These are phyloP conservation scores for Anthopleura sola DNA, from an alignment of 64 coral and sea anemone species.

Conservation along the genomic window DNA sequence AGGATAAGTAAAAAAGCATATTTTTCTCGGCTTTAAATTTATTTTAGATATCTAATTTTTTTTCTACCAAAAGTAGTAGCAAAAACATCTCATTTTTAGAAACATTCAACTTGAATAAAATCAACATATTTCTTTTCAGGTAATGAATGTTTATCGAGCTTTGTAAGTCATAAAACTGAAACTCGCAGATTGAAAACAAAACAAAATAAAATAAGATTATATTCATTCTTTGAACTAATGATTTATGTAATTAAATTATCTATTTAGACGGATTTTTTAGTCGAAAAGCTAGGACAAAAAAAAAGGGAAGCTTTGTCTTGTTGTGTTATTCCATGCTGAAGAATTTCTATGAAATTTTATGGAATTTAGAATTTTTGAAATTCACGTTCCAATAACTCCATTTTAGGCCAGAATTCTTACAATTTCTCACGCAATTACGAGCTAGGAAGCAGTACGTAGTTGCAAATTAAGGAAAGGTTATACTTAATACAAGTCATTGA, in stretches of 20 bases:
- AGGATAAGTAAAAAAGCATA: too few relatives aligned
- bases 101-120: background rate
- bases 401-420: too few relatives aligned
- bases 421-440: too few relatives aligned
- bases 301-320: background rate
- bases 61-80: too few relatives aligned
- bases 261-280: background rate
- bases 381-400: too few relatives aligned
- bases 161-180: background rate
- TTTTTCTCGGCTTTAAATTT: too few relatives aligned
- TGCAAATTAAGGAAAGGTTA: background rate
- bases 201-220: background rate
- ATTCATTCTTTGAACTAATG: background rate
- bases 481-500: background rate
- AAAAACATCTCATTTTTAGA: too few relatives aligned
- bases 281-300: background rate
- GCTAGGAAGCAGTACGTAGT: too few relatives aligned
- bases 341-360: background rate
- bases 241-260: constrained; percentile 6
- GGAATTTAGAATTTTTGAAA: too few relatives aligned
- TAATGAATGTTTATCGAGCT: background rate
- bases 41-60: background rate
- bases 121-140: background rate
- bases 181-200: background rate
- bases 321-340: background rate